These are phyloP conservation scores for Mus spicilegus DNA, from an alignment of 2,113 vertebrate genomes.

Conservation along the genomic window DNA sequence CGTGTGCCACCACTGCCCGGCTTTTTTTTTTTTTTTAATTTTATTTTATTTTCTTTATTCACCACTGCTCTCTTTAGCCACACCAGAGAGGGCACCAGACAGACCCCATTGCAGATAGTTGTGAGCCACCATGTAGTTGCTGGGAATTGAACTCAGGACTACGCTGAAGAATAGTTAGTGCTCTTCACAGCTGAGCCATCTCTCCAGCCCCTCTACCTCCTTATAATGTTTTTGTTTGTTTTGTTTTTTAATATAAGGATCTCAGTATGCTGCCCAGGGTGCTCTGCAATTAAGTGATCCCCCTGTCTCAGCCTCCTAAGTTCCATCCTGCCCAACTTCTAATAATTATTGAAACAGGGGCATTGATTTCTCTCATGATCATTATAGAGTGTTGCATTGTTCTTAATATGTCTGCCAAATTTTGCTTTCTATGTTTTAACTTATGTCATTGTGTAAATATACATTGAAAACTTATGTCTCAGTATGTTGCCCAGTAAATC, in stretches of 20 bases:
- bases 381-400: background rate
- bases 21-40: too few species aligned
- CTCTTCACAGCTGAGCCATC: background rate
- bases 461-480: background rate
- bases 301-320: background rate
- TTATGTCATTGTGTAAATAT: background rate
- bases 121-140: too few species aligned
- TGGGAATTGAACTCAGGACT: too few species aligned
- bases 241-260: too few species aligned
- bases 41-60: too few species aligned
- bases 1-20: too few species aligned
- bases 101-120: too few species aligned
- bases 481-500: background rate
- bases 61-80: too few species aligned
- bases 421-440: background rate
- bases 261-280: background rate
- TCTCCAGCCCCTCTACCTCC: background rate
- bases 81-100: too few species aligned
- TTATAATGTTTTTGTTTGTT: background rate
- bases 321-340: background rate
- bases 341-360: background rate
- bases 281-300: background rate
- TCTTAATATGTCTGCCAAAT: background rate
- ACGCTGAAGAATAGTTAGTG: background rate
- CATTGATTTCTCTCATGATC: background rate